Base-by-base conservation (phyloP, 2,888 invertebrate species). In the Agrilus mali region DNA sequence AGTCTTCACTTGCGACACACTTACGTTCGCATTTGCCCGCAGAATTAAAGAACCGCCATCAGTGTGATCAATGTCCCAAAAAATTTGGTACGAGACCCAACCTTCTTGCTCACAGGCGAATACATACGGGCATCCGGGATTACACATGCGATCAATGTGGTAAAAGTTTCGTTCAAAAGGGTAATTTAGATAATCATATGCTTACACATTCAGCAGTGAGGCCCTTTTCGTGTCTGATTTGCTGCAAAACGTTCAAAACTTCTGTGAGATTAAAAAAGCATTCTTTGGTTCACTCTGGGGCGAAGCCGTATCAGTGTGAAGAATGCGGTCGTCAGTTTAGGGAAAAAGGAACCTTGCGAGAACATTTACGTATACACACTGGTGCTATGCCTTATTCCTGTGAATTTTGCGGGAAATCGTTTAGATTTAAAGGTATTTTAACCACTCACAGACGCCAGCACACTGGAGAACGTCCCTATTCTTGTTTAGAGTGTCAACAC, bases 361-460 rank as follows among this genome's bases (percentile, higher is more conserved):
- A 84, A 13, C 86, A 86, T 57, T 77, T 78, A 56, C 74, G 85
- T 27, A 80, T 83, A 12, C 86, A 86, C 51, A 85, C 85, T 0
- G 86, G 85, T 7, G 79, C 78, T 1, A 82, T 83, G 81, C 86
- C 86, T 1, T 82, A 80, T 52, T 72, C 78, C 2, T 86, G 86
- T 53, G 79, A 80, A 56, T 81, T 77, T 59, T 86, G 86, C 56
- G 79, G 78, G 15, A 83, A 84, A 64, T 73, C 76, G 12, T 86
- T 86, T 60, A 69, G 84, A 27, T 86, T 83, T 58, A 83, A 84
- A 59, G 83, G 83, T 48, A 82, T 83, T 36, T 63, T 82, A 42
- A 81, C 80, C 54, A 77, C 81, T n/a, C 86, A 86, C 58, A 72
- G 81, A 45, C 65, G 83, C 12, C 80, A 80, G 52, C 86, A 86